Percentiles rank a stretch among this genome's conserved stretches.
Conservation (phyloP, 2,888 invertebrate species). For the Coenonympha arcania region DNA sequence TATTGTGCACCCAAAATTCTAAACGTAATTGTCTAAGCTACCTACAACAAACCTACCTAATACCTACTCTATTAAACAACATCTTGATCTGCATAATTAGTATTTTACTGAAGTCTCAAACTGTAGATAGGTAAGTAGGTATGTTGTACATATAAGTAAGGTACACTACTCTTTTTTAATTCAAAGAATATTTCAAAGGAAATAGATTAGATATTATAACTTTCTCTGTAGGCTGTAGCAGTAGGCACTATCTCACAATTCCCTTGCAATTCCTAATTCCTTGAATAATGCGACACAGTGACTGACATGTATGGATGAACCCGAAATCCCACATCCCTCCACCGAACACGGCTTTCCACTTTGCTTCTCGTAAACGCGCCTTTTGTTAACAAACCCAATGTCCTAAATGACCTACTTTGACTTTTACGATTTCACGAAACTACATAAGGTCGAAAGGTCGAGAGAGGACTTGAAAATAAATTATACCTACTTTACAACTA, state of each 20-base stretch:
- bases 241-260: neutral
- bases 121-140: too few relatives aligned
- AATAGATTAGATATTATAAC: too few relatives aligned
- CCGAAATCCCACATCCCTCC: slow-evolving; percentile 16
- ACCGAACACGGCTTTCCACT: slow-evolving; percentile 52
- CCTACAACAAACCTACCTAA: too few relatives aligned
- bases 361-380: slow-evolving; percentile 57
- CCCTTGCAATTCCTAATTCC: neutral
- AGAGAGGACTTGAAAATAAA: neutral
- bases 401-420: slow-evolving; percentile 2
- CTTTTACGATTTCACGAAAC: slow-evolving; percentile 6
- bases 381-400: slow-evolving; percentile 60
- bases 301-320: neutral
- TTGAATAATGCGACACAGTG: neutral
- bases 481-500: slow-evolving; percentile 71
- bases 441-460: neutral
- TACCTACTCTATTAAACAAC: too few relatives aligned
- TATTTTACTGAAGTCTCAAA: too few relatives aligned
- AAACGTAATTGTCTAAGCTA: too few relatives aligned
- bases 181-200: too few relatives aligned
- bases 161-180: too few relatives aligned
- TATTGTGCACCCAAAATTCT: too few relatives aligned
- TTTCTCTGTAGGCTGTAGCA: neutral
- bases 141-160: too few relatives aligned
- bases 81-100: too few relatives aligned